phyloP scores from a whole-genome alignment of 2,113 vertebrate genomes.

The Neofelis nebulosa region DNA sequence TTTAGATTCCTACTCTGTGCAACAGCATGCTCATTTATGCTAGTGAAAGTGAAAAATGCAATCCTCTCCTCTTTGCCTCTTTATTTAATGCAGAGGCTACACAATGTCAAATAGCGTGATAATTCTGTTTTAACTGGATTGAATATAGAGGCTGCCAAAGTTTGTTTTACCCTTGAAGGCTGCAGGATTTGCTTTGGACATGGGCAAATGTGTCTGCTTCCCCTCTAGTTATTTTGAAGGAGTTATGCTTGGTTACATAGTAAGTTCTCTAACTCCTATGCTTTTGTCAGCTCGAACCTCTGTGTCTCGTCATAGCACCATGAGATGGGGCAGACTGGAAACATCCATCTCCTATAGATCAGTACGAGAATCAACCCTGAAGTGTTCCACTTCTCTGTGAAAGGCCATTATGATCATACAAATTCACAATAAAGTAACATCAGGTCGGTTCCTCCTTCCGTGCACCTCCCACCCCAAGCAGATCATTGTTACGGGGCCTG shows the following conservation, averaged over 20 bases:
- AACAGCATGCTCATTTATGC: background rate
- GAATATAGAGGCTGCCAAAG: background rate
- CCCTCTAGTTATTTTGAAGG: background rate
- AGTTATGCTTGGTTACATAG: background rate
- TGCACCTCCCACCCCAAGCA: background rate
- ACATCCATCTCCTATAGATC: background rate
- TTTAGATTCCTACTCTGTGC: background rate
- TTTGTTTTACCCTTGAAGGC: background rate
- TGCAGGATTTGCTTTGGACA: slow-evolving; percentile 40
- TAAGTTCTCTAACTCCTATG: background rate
- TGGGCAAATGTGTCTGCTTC: background rate
- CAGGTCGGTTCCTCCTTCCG: background rate
- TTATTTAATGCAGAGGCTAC: slow-evolving; percentile 29
- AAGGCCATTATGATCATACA: background rate
- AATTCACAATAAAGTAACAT: background rate
- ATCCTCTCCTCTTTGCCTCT: background rate
- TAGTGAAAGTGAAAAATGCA: background rate
- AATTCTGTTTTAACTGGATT: slow-evolving; percentile 15
- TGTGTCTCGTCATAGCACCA: background rate
- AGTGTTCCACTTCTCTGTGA: background rate
- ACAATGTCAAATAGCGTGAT: background rate
- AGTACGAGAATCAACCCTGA: background rate
- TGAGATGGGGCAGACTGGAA: background rate
- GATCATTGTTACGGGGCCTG: background rate
- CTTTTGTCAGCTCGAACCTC: background rate